phyloP scores from a whole-genome alignment of 2,888 invertebrate genomes.

The Cremastinae sp. region DNA sequence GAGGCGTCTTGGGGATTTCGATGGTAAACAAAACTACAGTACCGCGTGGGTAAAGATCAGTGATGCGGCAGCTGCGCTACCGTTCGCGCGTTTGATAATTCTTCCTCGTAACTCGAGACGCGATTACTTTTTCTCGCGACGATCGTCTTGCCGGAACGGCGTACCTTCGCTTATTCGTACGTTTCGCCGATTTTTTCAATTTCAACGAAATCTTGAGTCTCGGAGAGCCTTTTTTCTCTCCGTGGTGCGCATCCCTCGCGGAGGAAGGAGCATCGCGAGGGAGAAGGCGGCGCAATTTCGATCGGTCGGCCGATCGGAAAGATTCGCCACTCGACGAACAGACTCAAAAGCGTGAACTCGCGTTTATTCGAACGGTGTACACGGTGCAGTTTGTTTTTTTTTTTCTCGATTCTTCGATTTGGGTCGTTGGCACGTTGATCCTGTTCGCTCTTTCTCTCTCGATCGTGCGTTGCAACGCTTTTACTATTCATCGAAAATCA shows the following conservation, averaged over 20 bases:
- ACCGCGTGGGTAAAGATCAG: conserved; percentile 76
- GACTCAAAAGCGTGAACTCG: not conserved
- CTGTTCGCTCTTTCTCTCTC: not conserved
- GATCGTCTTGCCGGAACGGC: conserved; percentile 52
- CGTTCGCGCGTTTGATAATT: conserved; percentile 29
- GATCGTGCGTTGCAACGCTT: conserved; percentile 1
- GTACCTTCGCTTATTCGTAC: conserved; percentile 25
- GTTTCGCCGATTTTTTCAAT: not conserved
- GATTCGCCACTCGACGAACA: not conserved
- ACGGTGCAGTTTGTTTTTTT: conserved; percentile 1
- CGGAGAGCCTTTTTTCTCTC: conserved; percentile 21
- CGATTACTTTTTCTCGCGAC: not conserved
- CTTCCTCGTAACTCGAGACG: not conserved
- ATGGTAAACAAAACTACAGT: conserved; percentile 75
- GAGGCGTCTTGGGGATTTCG: conserved; percentile 6
- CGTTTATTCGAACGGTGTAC: not conserved
- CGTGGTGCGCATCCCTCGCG: too few relatives aligned
- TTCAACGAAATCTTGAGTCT: not conserved
- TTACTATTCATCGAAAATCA: not conserved
- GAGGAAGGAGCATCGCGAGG: conserved; percentile 1
- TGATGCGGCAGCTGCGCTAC: conserved; percentile 71
- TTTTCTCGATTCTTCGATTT: conserved; percentile 22
- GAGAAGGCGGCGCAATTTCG: conserved; percentile 3
- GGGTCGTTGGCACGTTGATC: conserved; percentile 25
- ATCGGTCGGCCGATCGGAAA: too few relatives aligned